Evolutionary conservation across 2,797 vertebrate genomes (phyloP).

Genomic region (Catharus ustulatus): DNA sequence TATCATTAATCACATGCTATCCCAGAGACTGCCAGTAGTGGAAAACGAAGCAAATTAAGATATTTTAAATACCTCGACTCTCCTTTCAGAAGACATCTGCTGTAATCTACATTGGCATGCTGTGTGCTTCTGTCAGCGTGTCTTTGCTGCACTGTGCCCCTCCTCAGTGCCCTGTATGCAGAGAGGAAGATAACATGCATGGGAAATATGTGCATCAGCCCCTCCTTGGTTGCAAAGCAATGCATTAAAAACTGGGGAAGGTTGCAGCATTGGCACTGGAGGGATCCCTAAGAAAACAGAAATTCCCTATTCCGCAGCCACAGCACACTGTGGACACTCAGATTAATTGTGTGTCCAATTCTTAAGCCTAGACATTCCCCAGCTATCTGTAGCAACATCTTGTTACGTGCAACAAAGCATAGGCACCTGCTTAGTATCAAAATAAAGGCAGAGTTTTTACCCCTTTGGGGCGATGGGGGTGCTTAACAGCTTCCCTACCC

Average conservation of each 20-base stretch:
- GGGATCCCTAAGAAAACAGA: background rate
- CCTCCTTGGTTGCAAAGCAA: background rate
- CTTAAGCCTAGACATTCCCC: background rate
- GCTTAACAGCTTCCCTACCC: background rate
- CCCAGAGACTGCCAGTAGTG: conserved; percentile 18
- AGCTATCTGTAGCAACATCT: background rate
- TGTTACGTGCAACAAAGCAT: background rate
- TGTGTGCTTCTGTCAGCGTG: background rate
- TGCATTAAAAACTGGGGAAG: background rate
- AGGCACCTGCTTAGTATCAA: background rate
- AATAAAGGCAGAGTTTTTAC: background rate
- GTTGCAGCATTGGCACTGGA: background rate
- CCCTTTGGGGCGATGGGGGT: accelerated
- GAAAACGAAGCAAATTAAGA: conserved; percentile 49
- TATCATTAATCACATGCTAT: conserved; percentile 35
- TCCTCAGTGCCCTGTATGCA: background rate
- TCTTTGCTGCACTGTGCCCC: background rate
- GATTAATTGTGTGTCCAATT: background rate
- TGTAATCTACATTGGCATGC: background rate
- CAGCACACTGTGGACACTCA: background rate
- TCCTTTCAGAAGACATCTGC: conserved; percentile 45
- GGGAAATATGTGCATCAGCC: background rate
- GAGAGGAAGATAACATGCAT: background rate
- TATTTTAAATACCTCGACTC: conserved; percentile 1
- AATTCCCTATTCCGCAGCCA: background rate